Percentiles rank a stretch among this genome's conserved stretches.
Evolutionary conservation across 1,140 invertebrate species (phyloP).

Genomic region (Pseudomyrmex gracilis): DNA sequence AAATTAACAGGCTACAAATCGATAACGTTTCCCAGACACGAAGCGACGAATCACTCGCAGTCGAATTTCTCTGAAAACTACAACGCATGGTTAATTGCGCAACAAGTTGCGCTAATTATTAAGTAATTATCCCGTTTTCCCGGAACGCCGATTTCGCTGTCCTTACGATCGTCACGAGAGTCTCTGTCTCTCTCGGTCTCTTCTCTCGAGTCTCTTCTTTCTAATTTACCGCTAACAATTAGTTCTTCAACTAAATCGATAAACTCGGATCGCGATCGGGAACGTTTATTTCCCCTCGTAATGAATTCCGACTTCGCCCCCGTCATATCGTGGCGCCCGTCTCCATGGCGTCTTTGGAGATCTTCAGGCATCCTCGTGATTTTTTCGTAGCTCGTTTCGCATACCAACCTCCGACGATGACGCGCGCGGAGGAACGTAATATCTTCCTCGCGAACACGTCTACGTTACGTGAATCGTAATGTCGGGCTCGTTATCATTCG

Average conservation of each 20-base stretch:
- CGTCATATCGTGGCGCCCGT: slow-evolving; percentile 10
- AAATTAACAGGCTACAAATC: slow-evolving; percentile 24
- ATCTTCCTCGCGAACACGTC: slow-evolving; percentile 46
- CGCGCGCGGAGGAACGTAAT: slow-evolving; percentile 44
- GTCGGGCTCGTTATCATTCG: slow-evolving; percentile 53
- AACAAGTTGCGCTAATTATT: slow-evolving; percentile 27
- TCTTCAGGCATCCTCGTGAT: slow-evolving; percentile 33
- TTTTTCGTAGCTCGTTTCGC: slow-evolving; percentile 43
- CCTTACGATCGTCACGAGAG: background rate
- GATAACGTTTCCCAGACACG: slow-evolving; percentile 16
- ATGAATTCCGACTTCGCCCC: slow-evolving; percentile 21
- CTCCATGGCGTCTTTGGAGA: slow-evolving; percentile 7
- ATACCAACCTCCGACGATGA: slow-evolving; percentile 34
- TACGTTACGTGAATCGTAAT: slow-evolving; percentile 49
- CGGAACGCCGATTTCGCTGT: background rate
- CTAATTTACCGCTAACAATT: slow-evolving; percentile 41
- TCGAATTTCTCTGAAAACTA: slow-evolving; percentile 12
- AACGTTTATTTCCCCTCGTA: slow-evolving; percentile 25
- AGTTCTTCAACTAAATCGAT: slow-evolving; percentile 5
- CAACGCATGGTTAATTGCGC: slow-evolving; percentile 12
- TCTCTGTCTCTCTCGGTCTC: too few species aligned
- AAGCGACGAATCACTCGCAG: background rate
- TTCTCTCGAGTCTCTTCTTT: too few species aligned
- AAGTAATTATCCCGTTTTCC: slow-evolving; percentile 16
- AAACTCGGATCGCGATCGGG: background rate